phyloP scores from a whole-genome alignment of 1,140 invertebrate species.

The Drosophila pruinosa region DNA sequence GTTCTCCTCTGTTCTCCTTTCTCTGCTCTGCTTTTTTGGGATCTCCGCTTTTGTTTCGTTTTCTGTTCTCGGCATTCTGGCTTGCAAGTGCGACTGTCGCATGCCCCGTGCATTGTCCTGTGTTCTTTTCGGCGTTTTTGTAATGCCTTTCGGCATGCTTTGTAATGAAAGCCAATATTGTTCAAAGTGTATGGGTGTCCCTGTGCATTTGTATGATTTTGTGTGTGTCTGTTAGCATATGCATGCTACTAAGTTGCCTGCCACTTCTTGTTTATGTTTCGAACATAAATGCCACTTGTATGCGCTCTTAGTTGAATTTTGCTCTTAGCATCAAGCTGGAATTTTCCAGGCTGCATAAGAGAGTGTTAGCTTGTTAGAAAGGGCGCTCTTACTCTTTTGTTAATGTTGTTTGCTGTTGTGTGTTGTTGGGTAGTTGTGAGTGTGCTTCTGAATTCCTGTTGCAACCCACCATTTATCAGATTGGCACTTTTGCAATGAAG shows the following conservation, averaged over 20 bases:
- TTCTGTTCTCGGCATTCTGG: neutral
- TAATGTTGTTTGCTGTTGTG: neutral
- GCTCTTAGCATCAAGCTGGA: slow-evolving; percentile 41
- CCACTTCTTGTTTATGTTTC: slow-evolving; percentile 56
- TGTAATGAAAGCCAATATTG: slow-evolving; percentile 34
- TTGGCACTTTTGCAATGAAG: neutral
- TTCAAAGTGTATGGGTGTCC: neutral
- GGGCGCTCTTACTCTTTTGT: neutral
- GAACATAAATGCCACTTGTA: slow-evolving; percentile 34
- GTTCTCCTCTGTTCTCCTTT: neutral
- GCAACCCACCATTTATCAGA: neutral
- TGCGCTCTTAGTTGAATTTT: slow-evolving; percentile 20
- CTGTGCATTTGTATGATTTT: slow-evolving; percentile 2
- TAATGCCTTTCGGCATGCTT: slow-evolving; percentile 55
- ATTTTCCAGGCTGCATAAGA: slow-evolving; percentile 31
- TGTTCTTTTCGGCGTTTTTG: slow-evolving; percentile 41
- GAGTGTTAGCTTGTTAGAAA: neutral
- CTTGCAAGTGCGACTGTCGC: slow-evolving; percentile 29
- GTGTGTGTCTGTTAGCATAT: slow-evolving; percentile 14
- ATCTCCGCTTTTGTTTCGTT: neutral
- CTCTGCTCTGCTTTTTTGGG: neutral
- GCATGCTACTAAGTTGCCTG: slow-evolving; percentile 24
- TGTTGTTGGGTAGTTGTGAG: neutral
- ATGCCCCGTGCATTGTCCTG: slow-evolving; percentile 37
- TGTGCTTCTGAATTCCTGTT: neutral